phyloP scores from a whole-genome alignment of 2,888 invertebrate species.

The Leptopilina myrica region DNA sequence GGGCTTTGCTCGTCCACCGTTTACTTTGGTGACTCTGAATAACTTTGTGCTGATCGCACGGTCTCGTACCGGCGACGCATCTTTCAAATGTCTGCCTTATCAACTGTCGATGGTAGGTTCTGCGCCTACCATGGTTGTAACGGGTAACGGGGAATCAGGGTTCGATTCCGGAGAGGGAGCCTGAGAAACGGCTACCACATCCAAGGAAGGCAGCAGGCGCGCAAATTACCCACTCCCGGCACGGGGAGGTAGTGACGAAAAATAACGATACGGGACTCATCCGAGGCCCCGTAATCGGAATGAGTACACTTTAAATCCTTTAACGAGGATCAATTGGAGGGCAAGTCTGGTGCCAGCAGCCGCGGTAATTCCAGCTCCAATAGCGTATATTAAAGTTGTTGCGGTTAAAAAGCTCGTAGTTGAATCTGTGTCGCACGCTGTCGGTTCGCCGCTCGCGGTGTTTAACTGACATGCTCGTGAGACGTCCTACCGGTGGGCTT shows the following conservation, averaged over 20 bases:
- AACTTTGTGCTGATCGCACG: constrained; percentile 73
- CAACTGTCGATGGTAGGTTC: constrained; percentile 77
- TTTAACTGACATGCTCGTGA: no score
- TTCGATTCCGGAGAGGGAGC: constrained; percentile 86
- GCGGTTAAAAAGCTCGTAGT: constrained; percentile 82
- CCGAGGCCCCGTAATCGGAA: constrained; percentile 65
- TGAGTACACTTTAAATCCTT: no score
- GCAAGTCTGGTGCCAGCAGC: constrained; percentile 80
- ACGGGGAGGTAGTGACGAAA: constrained; percentile 83
- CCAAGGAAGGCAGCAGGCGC: constrained; percentile 86
- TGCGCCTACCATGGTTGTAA: constrained; percentile 75
- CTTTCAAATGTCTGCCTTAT: constrained; percentile 84
- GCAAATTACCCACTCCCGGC: constrained; percentile 82
- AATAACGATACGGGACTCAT: constrained; percentile 82
- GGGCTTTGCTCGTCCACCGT: constrained; percentile 73
- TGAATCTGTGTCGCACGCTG: constrained; percentile 65
- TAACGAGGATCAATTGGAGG: constrained; percentile 66
- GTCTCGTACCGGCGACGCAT: constrained; percentile 74
- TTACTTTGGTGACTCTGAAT: constrained; percentile 77
- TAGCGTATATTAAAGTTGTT: constrained; percentile 82
- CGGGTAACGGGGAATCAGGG: constrained; percentile 86
- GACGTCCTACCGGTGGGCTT: no score
- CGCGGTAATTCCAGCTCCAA: constrained; percentile 84
- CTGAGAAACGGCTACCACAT: constrained; percentile 85
- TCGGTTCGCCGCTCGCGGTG: no score